Percentiles rank a stretch among this genome's conserved stretches.
Evolutionary conservation across 2,797 vertebrate genomes (phyloP).

Genomic region (Crypturellus tataupa): DNA sequence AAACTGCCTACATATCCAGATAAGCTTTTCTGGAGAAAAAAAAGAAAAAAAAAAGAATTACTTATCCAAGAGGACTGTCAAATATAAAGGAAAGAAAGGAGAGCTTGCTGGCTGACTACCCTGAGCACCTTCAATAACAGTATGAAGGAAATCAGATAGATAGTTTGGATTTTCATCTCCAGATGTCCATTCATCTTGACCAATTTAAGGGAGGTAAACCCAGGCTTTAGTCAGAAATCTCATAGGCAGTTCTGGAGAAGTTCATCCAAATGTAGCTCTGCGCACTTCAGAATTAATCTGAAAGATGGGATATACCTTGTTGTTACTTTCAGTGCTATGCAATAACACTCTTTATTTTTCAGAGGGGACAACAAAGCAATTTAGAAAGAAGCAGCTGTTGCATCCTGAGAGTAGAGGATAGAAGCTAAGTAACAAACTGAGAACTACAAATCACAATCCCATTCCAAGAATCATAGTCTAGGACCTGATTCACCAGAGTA

Average conservation of each 20-base stretch:
- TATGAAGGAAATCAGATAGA: neutral
- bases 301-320: neutral
- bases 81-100: neutral
- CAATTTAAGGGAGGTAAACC: too few relatives aligned
- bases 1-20: neutral
- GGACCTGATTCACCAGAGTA: neutral
- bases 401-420: neutral
- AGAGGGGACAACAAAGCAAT: neutral
- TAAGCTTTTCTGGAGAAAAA: neutral
- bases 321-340: neutral
- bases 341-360: neutral
- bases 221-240: too few relatives aligned
- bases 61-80: neutral
- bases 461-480: neutral
- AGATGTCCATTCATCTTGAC: too few relatives aligned
- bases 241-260: neutral
- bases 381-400: neutral
- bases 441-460: neutral
- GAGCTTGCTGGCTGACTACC: neutral
- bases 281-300: neutral
- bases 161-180: too few relatives aligned
- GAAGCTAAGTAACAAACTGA: neutral
- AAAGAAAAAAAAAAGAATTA: neutral
- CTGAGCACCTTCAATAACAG: neutral
- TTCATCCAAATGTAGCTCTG: neutral